Conservation (phyloP, 1,140 invertebrate genomes). For the Drosophila obscura region DNA sequence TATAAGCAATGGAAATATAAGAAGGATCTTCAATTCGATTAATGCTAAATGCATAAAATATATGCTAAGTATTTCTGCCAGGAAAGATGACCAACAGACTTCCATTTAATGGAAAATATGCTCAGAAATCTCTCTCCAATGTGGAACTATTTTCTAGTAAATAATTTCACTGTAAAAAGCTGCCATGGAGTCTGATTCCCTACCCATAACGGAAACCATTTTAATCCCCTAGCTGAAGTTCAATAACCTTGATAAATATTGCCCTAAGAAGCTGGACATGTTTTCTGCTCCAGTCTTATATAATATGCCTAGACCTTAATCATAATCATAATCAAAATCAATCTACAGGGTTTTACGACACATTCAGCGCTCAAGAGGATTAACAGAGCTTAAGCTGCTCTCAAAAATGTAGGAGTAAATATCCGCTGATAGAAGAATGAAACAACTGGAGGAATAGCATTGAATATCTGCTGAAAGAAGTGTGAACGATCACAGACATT, state of each 20-base stretch:
- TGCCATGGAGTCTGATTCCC: not conserved
- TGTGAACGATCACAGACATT: too few relatives aligned
- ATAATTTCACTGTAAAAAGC: not conserved
- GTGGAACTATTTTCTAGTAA: too few relatives aligned
- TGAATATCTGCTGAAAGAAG: too few relatives aligned
- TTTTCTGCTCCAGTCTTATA: not conserved
- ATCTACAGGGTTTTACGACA: not conserved
- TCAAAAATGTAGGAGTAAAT: not conserved
- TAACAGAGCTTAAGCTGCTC: conserved; percentile 5
- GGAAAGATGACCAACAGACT: too few relatives aligned
- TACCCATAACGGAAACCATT: not conserved
- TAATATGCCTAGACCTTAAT: conserved; percentile 16
- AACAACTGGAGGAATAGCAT: not conserved
- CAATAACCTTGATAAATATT: conserved; percentile 16
- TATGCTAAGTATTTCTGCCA: not conserved
- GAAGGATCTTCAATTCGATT: too few relatives aligned
- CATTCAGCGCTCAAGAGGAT: conserved; percentile 11
- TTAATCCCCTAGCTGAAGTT: conserved; percentile 7
- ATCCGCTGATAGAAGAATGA: not conserved
- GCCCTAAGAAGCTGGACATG: not conserved
- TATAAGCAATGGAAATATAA: not conserved
- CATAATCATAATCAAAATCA: conserved; percentile 5
- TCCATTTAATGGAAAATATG: too few relatives aligned
- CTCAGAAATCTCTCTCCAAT: not conserved
- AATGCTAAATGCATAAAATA: not conserved